Evolutionary conservation across 2,888 invertebrate species (phyloP).

Genomic region (Oscheius sp.): DNA sequence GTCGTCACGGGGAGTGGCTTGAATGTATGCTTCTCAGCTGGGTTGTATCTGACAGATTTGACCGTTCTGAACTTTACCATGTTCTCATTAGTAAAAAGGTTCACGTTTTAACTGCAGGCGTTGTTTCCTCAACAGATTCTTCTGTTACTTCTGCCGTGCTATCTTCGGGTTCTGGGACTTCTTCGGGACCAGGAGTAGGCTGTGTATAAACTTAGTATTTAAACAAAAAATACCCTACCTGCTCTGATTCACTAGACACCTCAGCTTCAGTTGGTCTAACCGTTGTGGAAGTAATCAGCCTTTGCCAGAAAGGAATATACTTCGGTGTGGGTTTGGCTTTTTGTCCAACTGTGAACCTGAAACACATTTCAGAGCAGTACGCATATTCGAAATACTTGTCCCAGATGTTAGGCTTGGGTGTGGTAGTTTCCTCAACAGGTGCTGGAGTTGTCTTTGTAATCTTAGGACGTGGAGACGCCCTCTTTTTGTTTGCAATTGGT

Average conservation of each 20-base stretch:
- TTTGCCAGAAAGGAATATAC: conserved; percentile 71
- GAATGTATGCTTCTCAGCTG: conserved; percentile 62
- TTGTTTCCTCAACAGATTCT: conserved; percentile 39
- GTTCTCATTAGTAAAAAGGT: not conserved
- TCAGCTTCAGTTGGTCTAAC: conserved; percentile 44
- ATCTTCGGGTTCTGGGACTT: conserved; percentile 38
- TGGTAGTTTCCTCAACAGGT: conserved; percentile 52
- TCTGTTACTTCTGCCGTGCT: conserved; percentile 32
- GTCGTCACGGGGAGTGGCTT: conserved; percentile 61
- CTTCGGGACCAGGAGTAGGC: conserved; percentile 33
- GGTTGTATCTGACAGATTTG: conserved; percentile 22
- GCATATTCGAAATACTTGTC: conserved; percentile 60
- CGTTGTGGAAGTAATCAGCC: conserved; percentile 60
- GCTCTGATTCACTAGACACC: conserved; percentile 46
- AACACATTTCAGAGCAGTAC: not conserved
- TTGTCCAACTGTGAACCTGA: conserved; percentile 63
- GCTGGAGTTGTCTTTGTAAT: conserved; percentile 35
- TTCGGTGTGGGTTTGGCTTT: conserved; percentile 64
- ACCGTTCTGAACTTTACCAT: not conserved
- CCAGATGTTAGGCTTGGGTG: conserved; percentile 64
- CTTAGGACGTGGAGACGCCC: conserved; percentile 36
- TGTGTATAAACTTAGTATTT: not conserved
- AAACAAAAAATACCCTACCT: conserved; percentile 27
- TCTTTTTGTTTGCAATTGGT: conserved; percentile 27
- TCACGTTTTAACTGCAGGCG: conserved; percentile 19